phyloP scores from a whole-genome alignment of 2,888 invertebrate species.

The Tipula confusa region DNA sequence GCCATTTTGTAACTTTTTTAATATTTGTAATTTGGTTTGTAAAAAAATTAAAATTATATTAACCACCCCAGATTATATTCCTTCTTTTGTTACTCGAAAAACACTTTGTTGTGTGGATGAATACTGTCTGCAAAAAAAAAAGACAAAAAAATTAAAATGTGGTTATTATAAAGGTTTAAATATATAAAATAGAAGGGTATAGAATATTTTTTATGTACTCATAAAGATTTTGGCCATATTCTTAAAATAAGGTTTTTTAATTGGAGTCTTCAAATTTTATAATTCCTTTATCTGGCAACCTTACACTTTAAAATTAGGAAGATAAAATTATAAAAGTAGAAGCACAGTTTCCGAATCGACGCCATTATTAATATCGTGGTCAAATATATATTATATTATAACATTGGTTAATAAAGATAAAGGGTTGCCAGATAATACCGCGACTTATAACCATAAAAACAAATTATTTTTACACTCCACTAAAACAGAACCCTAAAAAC shows the following conservation, averaged over 20 bases:
- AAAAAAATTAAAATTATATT: background rate
- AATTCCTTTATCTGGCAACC: too few species aligned
- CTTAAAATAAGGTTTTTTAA: too few species aligned
- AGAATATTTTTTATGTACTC: background rate
- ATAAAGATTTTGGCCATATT: background rate
- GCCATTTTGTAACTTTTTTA: conserved; percentile 42
- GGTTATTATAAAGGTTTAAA: background rate
- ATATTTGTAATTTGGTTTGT: background rate
- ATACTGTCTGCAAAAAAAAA: background rate
- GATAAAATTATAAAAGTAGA: too few species aligned
- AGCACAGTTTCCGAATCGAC: too few species aligned
- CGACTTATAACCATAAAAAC: background rate
- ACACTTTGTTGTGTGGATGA: background rate
- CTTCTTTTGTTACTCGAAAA: background rate
- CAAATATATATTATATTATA: too few species aligned
- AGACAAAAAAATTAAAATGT: background rate
- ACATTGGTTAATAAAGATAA: too few species aligned
- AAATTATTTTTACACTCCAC: background rate
- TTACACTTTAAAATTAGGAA: too few species aligned
- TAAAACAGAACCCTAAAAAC: background rate
- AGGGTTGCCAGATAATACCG: too few species aligned
- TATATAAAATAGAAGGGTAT: background rate
- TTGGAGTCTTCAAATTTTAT: too few species aligned
- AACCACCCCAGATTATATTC: background rate
- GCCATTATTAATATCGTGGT: too few species aligned